phyloP scores from a whole-genome alignment of 2,797 vertebrate species.

The Stomatorhinus walkeri region DNA sequence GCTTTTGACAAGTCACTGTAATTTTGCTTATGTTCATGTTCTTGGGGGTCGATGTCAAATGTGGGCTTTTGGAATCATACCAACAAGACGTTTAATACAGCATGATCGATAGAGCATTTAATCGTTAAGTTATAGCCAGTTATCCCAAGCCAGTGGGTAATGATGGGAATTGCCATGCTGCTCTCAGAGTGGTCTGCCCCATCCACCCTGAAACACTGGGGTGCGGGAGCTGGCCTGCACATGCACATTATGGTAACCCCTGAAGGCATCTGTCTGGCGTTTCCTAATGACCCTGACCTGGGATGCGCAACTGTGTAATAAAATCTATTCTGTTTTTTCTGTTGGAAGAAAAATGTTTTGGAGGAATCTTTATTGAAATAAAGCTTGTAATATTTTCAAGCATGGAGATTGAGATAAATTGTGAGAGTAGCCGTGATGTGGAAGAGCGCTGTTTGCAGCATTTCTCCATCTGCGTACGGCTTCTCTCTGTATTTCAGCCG shows the following conservation, averaged over 20 bases:
- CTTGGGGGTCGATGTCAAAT: neutral
- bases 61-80: neutral
- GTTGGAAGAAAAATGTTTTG: neutral
- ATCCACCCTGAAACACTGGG: constrained; percentile 21
- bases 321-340: neutral
- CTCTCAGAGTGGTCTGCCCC: neutral
- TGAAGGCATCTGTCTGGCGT: constrained; percentile 34
- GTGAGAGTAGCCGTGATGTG: neutral
- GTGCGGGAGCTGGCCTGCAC: constrained; percentile 50
- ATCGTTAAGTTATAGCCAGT: neutral
- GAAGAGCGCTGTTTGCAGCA: neutral
- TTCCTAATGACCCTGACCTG: constrained; percentile 27
- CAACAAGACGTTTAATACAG: neutral
- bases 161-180: constrained; percentile 2
- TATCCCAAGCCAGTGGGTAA: neutral
- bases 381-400: neutral
- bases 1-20: neutral
- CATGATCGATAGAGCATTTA: neutral
- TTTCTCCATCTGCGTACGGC: neutral
- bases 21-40: neutral
- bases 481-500: constrained; percentile 53
- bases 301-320: neutral
- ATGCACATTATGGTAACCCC: constrained; percentile 42
- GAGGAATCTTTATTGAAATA: neutral
- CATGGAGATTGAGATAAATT: neutral